phyloP scores from a whole-genome alignment of 2,113 vertebrate species.

The Scomber colias region DNA sequence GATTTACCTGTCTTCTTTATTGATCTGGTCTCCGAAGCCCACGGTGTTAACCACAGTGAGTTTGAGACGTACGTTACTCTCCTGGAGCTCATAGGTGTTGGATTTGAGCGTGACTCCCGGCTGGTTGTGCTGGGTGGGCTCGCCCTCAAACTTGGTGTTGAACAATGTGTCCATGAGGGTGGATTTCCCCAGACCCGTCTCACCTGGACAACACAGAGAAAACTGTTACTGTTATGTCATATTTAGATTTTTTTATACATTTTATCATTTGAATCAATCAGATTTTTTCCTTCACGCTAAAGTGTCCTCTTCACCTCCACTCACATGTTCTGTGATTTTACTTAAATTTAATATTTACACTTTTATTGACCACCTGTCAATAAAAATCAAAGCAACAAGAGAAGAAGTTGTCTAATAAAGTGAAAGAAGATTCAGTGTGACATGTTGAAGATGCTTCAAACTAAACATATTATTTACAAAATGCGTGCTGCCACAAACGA shows the following conservation, averaged over 20 bases:
- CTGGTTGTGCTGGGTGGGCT: conserved; percentile 94
- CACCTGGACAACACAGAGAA: conserved; percentile 83
- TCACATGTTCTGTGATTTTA: not conserved
- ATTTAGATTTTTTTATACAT: not conserved
- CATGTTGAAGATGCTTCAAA: conserved; percentile 1
- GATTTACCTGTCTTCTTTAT: conserved; percentile 96
- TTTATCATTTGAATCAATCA: conserved; percentile 4
- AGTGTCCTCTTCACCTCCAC: not conserved
- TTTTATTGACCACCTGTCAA: not conserved
- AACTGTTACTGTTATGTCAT: not conserved
- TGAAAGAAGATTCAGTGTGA: conserved; percentile 1
- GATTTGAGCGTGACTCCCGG: conserved; percentile 95
- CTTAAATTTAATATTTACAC: not conserved
- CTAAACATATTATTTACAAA: not conserved
- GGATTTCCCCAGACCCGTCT: conserved; percentile 97
- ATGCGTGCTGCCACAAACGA: conserved; percentile 17
- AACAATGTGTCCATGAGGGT: conserved; percentile 98
- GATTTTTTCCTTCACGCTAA: not conserved
- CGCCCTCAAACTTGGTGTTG: conserved; percentile 97
- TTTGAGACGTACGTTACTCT: conserved; percentile 96
- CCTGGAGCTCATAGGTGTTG: conserved; percentile 95
- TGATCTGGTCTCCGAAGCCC: conserved; percentile 98
- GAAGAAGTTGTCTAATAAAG: not conserved
- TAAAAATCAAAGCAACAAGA: not conserved
- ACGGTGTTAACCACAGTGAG: conserved; percentile 94